phyloP scores from a whole-genome alignment of 2,888 invertebrate species.

The Agonopterix arenella region DNA sequence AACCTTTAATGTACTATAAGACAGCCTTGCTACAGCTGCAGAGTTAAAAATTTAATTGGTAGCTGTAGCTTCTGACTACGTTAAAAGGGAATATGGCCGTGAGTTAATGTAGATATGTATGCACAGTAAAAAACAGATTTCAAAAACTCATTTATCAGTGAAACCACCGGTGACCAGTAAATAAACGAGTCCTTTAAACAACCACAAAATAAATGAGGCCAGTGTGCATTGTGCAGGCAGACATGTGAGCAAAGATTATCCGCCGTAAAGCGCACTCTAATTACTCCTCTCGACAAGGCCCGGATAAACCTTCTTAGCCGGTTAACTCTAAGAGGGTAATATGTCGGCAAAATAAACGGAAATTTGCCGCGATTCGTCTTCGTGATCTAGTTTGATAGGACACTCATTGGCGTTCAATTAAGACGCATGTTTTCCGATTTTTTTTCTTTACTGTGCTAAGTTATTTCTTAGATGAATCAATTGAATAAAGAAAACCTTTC shows the following conservation, averaged over 20 bases:
- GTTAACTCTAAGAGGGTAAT: conserved; percentile 34
- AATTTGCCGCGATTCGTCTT: conserved; percentile 22
- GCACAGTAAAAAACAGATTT: too few species aligned
- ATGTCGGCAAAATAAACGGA: conserved; percentile 38
- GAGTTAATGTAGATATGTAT: too few species aligned
- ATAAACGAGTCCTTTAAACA: not conserved
- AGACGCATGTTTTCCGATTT: not conserved
- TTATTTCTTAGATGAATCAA: too few species aligned
- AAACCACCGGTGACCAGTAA: not conserved
- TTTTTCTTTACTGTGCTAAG: too few species aligned
- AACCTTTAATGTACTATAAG: too few species aligned
- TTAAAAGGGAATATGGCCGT: too few species aligned
- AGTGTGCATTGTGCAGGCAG: conserved; percentile 1
- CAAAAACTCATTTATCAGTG: too few species aligned
- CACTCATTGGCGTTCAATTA: conserved; percentile 2
- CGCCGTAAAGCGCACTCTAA: conserved; percentile 28
- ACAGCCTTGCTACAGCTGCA: too few species aligned
- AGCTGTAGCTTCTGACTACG: too few species aligned
- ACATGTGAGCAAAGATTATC: conserved; percentile 26
- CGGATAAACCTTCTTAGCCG: conserved; percentile 33
- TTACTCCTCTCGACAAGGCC: conserved; percentile 27
- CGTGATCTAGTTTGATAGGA: conserved; percentile 20
- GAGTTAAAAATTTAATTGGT: too few species aligned
- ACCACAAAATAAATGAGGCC: conserved; percentile 4
- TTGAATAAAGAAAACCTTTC: too few species aligned